Conservation (phyloP, 2,888 invertebrate species). For the Cephus spinipes region DNA sequence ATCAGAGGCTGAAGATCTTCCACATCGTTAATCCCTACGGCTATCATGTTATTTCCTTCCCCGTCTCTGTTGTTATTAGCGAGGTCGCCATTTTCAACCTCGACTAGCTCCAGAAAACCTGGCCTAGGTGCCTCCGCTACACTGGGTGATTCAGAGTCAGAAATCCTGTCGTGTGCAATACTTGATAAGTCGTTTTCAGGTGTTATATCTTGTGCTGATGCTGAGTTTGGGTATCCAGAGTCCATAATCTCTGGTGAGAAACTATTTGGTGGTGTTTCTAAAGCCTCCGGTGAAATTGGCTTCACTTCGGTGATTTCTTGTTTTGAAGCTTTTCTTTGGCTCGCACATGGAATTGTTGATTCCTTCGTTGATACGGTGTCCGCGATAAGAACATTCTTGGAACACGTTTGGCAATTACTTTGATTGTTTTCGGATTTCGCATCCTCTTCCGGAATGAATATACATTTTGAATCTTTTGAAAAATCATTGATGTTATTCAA, state of each 20-base stretch:
- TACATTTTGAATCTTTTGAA: background rate
- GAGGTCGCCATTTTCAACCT: slow-evolving; percentile 69
- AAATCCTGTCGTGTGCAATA: slow-evolving; percentile 46
- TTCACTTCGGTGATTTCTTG: slow-evolving; percentile 27
- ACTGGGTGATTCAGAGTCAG: slow-evolving; percentile 43
- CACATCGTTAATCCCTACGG: slow-evolving; percentile 43
- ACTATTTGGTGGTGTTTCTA: slow-evolving; percentile 48
- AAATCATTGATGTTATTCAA: background rate
- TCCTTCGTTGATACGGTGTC: background rate
- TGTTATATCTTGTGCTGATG: slow-evolving; percentile 54
- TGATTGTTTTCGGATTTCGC: background rate
- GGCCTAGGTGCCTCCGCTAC: slow-evolving; percentile 45
- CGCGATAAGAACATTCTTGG: background rate
- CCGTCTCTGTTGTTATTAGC: slow-evolving; percentile 70
- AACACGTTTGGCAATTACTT: background rate
- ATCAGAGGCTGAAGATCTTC: slow-evolving; percentile 54
- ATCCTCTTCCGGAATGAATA: background rate
- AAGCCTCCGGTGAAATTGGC: slow-evolving; percentile 34
- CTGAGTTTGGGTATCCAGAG: slow-evolving; percentile 59
- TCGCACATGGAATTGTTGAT: background rate
- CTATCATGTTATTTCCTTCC: slow-evolving; percentile 68
- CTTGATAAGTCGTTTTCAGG: slow-evolving; percentile 55
- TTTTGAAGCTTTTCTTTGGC: background rate
- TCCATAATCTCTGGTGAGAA: slow-evolving; percentile 59
- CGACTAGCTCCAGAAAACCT: slow-evolving; percentile 32